Evolutionary conservation across 2,797 vertebrate genomes (phyloP), one percentile per base, ranked within the genome.

Genomic region (Megalops cyprinoides): DNA sequence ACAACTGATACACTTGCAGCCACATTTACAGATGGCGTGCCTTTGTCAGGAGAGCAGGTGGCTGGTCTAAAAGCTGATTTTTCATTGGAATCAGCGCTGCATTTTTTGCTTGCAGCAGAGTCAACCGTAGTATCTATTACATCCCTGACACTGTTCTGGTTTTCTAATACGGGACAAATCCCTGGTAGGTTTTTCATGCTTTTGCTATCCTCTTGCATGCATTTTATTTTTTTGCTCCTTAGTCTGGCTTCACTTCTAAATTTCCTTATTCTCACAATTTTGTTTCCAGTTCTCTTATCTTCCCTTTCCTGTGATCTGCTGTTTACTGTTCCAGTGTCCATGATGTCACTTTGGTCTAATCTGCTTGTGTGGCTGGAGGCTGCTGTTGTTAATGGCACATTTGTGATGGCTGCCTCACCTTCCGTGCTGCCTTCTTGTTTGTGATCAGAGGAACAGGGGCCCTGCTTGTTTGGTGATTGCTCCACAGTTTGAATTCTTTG

Each of bases 191-290:
- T 92, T 86, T 92, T 90, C 91, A 92, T 82, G 76, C 91, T 91
- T 87, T 90, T 89, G 85, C 87, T 89, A 85, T 92, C 92, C 84
- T 90, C 91, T 79, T 89, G 91, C 87, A 91, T 90, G 82, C 91
- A 93, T 94, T 96, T 97, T 87, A 96, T 95, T 94, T 96, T 98
- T 94, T 96, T 96, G 92, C 97, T 97, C 93, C 96, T 97, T 94
- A 99, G 93, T 88, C 97, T 96, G 86, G 98, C 97, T 95, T 99
- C 97, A 34, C 97, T 99, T 96, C 97, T 99, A 92, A 99, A 99
- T 94, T 99, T 99, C 88, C 97, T 97, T 93, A 98, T 96, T 91
- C 95, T 96, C 85, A 97, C 94, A 87, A 95, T 96, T 92, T 97
- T 98, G 88, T 96, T 95, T 90, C 96, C 97, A 39, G 95, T 91